Evolutionary conservation across 2,113 vertebrate genomes (phyloP), one percentile per base, ranked within the genome.

Genomic region (Nesoenas mayeri): DNA sequence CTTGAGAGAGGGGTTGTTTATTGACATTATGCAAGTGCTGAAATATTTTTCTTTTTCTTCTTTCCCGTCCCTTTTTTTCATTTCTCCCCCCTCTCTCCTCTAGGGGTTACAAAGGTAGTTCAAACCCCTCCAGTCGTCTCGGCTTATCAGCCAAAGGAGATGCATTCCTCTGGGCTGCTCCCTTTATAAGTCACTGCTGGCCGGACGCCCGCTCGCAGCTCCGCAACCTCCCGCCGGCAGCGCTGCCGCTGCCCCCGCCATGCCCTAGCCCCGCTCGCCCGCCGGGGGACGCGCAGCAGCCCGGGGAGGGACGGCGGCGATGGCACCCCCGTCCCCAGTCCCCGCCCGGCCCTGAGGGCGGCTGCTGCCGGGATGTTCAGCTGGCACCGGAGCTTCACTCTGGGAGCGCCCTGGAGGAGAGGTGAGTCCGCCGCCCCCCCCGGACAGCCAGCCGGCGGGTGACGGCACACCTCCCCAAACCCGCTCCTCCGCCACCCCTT

Each of bases 331-430:
- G 14, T 42, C 15, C 34, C 44, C 10, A 10, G n/a, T 12, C 51
- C 61, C 40, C 42, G 14, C 60, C 79, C 38, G 84, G 38, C 86
- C 38, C 72, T 95, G 90, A 94, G 73, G 58, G 91, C 70, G 79
- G 77, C 72, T 15, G 83, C 74, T 21, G 73, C 79, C 77, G 97
- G 97, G 84, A 97, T 97, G 61, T 98, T 98, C 95, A 93, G 96
- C 97, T 98, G 98, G 98, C 98, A 98, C 48, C 98, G 97, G 84
- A 98, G 98, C 4, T 98, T 98, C 89, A 90, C 98, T 70, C 97
- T 98, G 85, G 91, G 96, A 58, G 94, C 97, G 65, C 97, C 98
- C 15, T 98, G 98, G 98, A 98, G 89, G 65, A 98, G 97, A 98
- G 98, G 98, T 98, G 98, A 89, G 94, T 71, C 54, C 74, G 29